Base-by-base conservation (phyloP, 2,888 invertebrate species). In the Petrolisthes cinctipes region DNA sequence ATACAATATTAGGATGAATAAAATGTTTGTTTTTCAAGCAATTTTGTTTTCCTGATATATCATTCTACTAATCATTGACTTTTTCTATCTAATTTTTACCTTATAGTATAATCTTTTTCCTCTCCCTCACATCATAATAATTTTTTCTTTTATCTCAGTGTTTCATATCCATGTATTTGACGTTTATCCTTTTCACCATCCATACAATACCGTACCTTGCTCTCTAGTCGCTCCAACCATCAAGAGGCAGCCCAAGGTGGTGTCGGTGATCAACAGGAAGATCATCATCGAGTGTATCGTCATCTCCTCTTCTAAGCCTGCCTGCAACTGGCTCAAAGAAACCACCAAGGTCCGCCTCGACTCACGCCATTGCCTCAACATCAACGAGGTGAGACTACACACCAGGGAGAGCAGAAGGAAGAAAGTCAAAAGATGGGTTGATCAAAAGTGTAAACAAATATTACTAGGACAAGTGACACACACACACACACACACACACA, bases 291-390 rank as follows among this genome's bases (percentile, higher is more conserved):
- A 98, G 93, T 98, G 98, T 93, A 96, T 96, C 92, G 97, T 99
- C 90, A 96, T 97, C 92, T 98, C 98, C 92, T 97, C 97, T 93
- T 97, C 98, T 92, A 96, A 97, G 92, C 99, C 99, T 9, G 95
- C 96, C 91, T 97, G 98, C 92, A 96, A 96, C 73, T 99, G 99
- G 98, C 98, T 95, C 93, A 97, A 97, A 92, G 98, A 98, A 93
- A 93, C 95, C 23, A 95, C 94, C 91, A 96, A 96, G 37, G 96
- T 98, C 76, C 95, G 93, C 91, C 95, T 97, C 92, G 97, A 96
- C 93, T 94, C 95, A 66, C 94, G 96, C 91, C 97, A 96, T 92
- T 95, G 95, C 91, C 95, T 96, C 83, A 95, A 95, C 91, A 95
- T 97, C 89, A 96, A 96, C 92, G 95, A 96, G 93, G 94, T 96